phyloP scores from a whole-genome alignment of 2,797 vertebrate genomes.

The Cyclura pinguis region DNA sequence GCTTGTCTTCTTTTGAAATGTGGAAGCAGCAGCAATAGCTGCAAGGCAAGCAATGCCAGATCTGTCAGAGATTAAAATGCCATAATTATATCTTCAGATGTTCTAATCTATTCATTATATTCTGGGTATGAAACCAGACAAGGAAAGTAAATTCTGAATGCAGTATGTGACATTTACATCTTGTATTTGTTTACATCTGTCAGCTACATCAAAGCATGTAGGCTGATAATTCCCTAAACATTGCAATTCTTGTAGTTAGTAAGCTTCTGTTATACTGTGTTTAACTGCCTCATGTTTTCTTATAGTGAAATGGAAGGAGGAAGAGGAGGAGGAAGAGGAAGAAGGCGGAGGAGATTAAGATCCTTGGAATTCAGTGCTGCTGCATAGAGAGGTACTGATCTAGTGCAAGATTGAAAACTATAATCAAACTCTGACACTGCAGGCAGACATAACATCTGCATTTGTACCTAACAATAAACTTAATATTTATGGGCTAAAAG shows the following conservation, averaged over 20 bases:
- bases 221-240: constrained; percentile 31
- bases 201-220: constrained; percentile 71
- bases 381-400: neutral
- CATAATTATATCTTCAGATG: constrained; percentile 81
- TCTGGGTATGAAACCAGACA: constrained; percentile 76
- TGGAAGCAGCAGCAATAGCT: constrained; percentile 68
- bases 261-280: neutral
- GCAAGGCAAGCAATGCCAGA: constrained; percentile 69
- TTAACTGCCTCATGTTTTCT: neutral
- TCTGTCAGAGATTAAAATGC: constrained; percentile 80
- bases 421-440: neutral
- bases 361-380: too few species aligned
- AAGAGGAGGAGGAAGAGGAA: neutral
- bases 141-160: constrained; percentile 71
- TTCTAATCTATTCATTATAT: constrained; percentile 81
- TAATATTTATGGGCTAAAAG: neutral
- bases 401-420: neutral
- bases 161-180: constrained; percentile 72
- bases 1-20: constrained; percentile 43
- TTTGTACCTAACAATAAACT: neutral
- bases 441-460: neutral
- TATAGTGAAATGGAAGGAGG: neutral
- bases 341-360: too few species aligned
- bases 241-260: constrained; percentile 25
- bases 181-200: constrained; percentile 70